These are phyloP conservation scores for Oegoconia quadripuncta DNA, from an alignment of 2,888 invertebrate genomes.

Conservation along the genomic window DNA sequence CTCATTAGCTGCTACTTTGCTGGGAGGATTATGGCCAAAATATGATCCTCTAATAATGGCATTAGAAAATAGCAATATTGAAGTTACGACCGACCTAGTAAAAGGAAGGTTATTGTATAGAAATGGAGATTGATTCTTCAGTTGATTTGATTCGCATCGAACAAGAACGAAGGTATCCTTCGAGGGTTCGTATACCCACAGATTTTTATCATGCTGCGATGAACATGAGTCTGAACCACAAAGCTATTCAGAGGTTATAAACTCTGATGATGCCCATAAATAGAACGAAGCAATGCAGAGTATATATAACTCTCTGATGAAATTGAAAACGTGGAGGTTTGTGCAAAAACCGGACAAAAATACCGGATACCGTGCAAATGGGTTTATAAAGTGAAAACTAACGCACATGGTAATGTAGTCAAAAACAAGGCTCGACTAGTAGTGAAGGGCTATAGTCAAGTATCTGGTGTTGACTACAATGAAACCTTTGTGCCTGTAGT, in stretches of 20 bases:
- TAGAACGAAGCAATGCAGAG: constrained; percentile 2
- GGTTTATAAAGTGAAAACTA: constrained; percentile 7
- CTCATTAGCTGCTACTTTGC: constrained; percentile 7
- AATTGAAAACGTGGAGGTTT: constrained; percentile 1
- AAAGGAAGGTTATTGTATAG: constrained; percentile 6
- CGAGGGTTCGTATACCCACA: not conserved
- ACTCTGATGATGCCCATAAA: constrained; percentile 2
- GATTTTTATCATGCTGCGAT: not conserved
- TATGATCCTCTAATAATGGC: constrained; percentile 10
- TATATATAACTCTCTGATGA: constrained; percentile 1
- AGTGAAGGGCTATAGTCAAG: constrained; percentile 10
- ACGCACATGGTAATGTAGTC: constrained; percentile 1
- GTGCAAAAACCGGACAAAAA: not conserved
- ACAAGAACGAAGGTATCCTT: not conserved
- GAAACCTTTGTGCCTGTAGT: constrained; percentile 15
- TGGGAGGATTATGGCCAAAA: constrained; percentile 3
- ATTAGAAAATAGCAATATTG: constrained; percentile 8
- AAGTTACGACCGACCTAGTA: constrained; percentile 2
- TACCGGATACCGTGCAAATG: constrained; percentile 7
- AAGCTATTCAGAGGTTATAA: constrained; percentile 1
- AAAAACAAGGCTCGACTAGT: constrained; percentile 9
- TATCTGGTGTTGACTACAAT: constrained; percentile 7
- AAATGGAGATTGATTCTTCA: too few species aligned
- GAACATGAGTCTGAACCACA: not conserved
- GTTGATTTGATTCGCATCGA: too few species aligned